phyloP scores from a whole-genome alignment of 2,888 invertebrate species.

The Drosophila neutralis region DNA sequence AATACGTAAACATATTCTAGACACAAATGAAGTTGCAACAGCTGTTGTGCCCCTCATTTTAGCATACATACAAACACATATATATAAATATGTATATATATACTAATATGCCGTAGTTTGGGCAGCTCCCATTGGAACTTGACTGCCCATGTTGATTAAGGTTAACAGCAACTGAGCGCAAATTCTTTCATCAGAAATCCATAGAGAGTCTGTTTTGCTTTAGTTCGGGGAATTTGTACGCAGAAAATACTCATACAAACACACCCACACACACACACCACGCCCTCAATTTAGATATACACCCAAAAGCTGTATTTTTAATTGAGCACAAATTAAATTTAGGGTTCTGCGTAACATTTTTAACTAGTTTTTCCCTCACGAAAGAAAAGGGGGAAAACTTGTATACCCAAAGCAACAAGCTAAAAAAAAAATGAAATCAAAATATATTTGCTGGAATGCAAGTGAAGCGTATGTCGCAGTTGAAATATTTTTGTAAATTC shows the following conservation, averaged over 20 bases:
- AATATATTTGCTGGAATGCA: not conserved
- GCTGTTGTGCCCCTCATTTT: slow-evolving; percentile 25
- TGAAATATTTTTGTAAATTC: not conserved
- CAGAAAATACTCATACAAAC: slow-evolving; percentile 5
- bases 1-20: slow-evolving; percentile 4
- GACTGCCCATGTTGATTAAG: slow-evolving; percentile 64
- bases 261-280: not conserved
- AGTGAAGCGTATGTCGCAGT: not conserved
- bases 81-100: too few relatives aligned
- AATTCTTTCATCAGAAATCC: slow-evolving; percentile 57
- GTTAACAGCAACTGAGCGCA: slow-evolving; percentile 35
- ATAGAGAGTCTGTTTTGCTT: slow-evolving; percentile 26
- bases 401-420: not conserved
- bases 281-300: not conserved
- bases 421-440: not conserved
- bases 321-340: slow-evolving; percentile 45
- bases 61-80: not conserved
- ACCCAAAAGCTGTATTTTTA: slow-evolving; percentile 46
- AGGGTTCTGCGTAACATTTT: slow-evolving; percentile 12
- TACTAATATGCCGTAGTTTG: slow-evolving; percentile 3
- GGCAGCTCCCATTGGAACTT: slow-evolving; percentile 37
- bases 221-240: slow-evolving; percentile 38
- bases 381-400: not conserved
- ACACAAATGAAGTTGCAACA: slow-evolving; percentile 40
- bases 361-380: not conserved